Conservation (phyloP, 2,888 invertebrate species). For the Limenitis camilla region DNA sequence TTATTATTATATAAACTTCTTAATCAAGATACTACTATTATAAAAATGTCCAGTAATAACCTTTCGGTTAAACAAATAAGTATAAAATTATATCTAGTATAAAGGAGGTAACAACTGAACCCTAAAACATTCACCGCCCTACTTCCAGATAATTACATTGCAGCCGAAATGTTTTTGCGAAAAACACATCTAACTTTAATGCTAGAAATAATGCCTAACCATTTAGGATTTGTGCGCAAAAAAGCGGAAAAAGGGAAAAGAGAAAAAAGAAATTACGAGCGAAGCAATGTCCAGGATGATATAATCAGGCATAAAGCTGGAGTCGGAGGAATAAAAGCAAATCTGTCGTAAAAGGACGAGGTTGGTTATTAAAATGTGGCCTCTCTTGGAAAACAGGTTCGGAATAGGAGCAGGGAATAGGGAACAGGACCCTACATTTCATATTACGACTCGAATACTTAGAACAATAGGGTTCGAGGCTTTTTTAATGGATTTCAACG, state of each 20-base stretch:
- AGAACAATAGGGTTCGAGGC: neutral
- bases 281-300: constrained; percentile 27
- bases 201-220: constrained; percentile 14
- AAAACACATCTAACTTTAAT: constrained; percentile 9
- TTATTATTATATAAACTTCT: no score
- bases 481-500: no score
- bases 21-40: no score
- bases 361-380: constrained; percentile 25
- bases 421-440: constrained; percentile 1
- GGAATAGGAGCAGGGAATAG: constrained; percentile 7
- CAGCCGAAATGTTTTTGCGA: no score
- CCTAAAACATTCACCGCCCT: no score
- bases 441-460: constrained; percentile 11
- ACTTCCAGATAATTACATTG: no score
- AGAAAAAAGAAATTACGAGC: constrained; percentile 20
- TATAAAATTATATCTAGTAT: no score
- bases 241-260: constrained; percentile 7
- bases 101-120: no score
- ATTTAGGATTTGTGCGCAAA: constrained; percentile 19
- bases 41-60: no score
- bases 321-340: constrained; percentile 24
- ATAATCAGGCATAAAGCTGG: constrained; percentile 27
- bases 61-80: no score
- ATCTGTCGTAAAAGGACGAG: constrained; percentile 25
- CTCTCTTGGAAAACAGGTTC: constrained; percentile 14